These are phyloP conservation scores for Gymnoscelis rufifasciata DNA, from an alignment of 2,888 invertebrate genomes.

Conservation along the genomic window DNA sequence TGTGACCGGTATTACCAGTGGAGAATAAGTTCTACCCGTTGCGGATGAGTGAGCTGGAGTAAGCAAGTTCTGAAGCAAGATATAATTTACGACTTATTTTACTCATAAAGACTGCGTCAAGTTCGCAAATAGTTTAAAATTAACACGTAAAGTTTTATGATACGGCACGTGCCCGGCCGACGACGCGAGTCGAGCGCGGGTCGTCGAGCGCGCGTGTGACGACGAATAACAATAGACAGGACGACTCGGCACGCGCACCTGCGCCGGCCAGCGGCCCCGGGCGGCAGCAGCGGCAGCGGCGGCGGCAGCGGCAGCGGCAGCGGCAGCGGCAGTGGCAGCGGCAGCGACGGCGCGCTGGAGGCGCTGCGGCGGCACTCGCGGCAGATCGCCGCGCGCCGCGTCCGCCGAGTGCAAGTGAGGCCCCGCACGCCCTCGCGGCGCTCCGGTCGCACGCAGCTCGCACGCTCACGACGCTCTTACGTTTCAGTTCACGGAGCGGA, in stretches of 20 bases:
- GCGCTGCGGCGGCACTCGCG: constrained; percentile 90
- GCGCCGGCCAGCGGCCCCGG: constrained; percentile 25
- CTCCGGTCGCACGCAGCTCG: constrained; percentile 33
- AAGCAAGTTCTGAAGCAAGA: no score
- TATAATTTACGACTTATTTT: constrained; percentile 2
- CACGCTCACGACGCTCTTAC: constrained; percentile 31
- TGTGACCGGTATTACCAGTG: no score
- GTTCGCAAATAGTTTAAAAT: constrained; percentile 20
- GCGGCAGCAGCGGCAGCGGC: constrained; percentile 10
- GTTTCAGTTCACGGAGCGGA: constrained; percentile 72
- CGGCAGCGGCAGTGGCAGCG: constrained; percentile 88
- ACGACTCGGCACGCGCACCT: constrained; percentile 9
- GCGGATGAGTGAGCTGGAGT: no score
- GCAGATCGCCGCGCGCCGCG: constrained; percentile 89
- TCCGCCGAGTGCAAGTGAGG: constrained; percentile 91
- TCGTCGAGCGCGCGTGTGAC: no score
- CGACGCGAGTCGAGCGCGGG: no score
- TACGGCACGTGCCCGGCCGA: constrained; percentile 21
- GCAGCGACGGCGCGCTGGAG: constrained; percentile 81
- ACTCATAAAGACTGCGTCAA: constrained; percentile 5
- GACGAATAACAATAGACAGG: no score
- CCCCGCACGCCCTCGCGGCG: constrained; percentile 48
- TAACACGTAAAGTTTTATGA: constrained; percentile 31
- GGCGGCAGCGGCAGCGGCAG: constrained; percentile 18
- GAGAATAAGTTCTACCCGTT: no score